Evolutionary conservation across 2,888 invertebrate species (phyloP).

Genomic region (Heteromurus nitidus): DNA sequence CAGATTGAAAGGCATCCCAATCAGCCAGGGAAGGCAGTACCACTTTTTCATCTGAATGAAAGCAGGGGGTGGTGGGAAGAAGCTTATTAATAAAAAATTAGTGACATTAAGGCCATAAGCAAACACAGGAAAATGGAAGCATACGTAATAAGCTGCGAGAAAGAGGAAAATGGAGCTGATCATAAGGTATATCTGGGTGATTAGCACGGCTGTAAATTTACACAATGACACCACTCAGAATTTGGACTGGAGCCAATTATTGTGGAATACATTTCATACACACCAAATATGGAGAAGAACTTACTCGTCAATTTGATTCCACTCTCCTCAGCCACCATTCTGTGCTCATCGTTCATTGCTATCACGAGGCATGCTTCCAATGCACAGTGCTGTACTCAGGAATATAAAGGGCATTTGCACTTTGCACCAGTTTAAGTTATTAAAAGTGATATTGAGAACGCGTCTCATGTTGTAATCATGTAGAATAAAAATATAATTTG

Average conservation of each 20-base stretch:
- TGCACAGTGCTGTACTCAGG: slow-evolving; percentile 45
- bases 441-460: too few relatives aligned
- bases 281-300: too few relatives aligned
- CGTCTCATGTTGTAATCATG: too few relatives aligned
- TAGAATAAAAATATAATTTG: neutral
- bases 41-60: slow-evolving; percentile 18
- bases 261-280: neutral
- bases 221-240: too few relatives aligned
- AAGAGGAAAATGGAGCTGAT: slow-evolving; percentile 33
- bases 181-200: slow-evolving; percentile 21
- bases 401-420: too few relatives aligned
- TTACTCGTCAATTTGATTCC: slow-evolving; percentile 49
- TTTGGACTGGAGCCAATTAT: neutral
- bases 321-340: slow-evolving; percentile 37
- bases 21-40: slow-evolving; percentile 42
- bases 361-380: slow-evolving; percentile 28
- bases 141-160: slow-evolving; percentile 29
- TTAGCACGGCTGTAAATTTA: slow-evolving; percentile 22
- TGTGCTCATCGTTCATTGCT: slow-evolving; percentile 38
- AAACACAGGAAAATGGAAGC: neutral
- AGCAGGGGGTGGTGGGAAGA: neutral
- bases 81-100: neutral
- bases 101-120: too few relatives aligned
- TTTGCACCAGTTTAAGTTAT: too few relatives aligned
- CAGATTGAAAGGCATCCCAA: slow-evolving; percentile 2